phyloP scores from a whole-genome alignment of 2,797 vertebrate genomes.

The Sebastes hopkinsi region DNA sequence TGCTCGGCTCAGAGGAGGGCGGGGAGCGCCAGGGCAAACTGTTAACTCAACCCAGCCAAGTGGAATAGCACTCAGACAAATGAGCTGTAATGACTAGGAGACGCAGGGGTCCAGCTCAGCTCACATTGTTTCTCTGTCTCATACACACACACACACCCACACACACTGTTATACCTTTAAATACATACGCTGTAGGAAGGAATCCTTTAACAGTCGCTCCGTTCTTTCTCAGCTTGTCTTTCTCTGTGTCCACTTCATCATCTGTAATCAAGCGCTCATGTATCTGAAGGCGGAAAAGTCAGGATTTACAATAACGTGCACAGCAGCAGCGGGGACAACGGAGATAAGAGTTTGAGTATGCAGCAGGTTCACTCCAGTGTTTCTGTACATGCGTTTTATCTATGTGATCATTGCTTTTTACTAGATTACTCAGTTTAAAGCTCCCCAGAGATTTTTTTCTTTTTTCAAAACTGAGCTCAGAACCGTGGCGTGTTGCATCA shows the following conservation, averaged over 20 bases:
- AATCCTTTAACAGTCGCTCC: constrained; percentile 30
- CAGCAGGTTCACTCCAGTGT: neutral
- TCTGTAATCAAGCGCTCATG: constrained; percentile 26
- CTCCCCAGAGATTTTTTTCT: neutral
- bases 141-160: neutral
- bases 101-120: constrained; percentile 63
- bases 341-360: neutral
- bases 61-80: constrained; percentile 80
- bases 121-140: constrained; percentile 55
- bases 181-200: constrained; percentile 23
- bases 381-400: neutral
- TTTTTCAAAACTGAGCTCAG: constrained; percentile 2
- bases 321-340: neutral
- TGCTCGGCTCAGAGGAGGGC: constrained; percentile 43
- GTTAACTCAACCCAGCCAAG: constrained; percentile 78
- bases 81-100: constrained; percentile 76
- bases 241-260: constrained; percentile 41
- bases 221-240: neutral
- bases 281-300: neutral
- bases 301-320: neutral
- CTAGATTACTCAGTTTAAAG: constrained; percentile 12
- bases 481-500: neutral
- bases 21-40: constrained; percentile 69
- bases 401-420: neutral
- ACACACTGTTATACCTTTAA: constrained; percentile 46